Evolutionary conservation across 2,888 invertebrate species (phyloP).

Genomic region (Euproctis similis): DNA sequence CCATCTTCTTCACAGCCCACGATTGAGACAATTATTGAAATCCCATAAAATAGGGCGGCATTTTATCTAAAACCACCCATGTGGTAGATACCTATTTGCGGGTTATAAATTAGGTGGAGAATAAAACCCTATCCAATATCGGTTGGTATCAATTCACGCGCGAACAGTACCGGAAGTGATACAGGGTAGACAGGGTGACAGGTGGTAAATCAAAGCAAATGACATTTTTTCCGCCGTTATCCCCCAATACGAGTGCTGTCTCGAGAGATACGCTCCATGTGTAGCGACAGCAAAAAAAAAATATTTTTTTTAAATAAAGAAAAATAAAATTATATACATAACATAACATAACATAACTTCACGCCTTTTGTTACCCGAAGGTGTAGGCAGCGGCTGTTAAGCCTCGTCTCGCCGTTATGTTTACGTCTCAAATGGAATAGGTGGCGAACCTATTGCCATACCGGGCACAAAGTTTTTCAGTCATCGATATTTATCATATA

Average conservation of each 20-base stretch:
- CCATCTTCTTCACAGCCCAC: too few species aligned
- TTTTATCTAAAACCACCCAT: slow-evolving; percentile 11
- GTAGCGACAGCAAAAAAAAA: slow-evolving; percentile 34
- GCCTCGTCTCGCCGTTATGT: too few species aligned
- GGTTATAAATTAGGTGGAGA: slow-evolving; percentile 19
- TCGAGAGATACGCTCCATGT: slow-evolving; percentile 56
- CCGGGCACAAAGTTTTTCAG: too few species aligned
- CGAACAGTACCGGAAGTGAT: slow-evolving; percentile 23
- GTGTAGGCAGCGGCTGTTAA: too few species aligned
- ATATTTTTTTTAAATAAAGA: too few species aligned
- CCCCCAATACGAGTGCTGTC: slow-evolving; percentile 55
- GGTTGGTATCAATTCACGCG: slow-evolving; percentile 21
- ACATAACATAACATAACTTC: too few species aligned
- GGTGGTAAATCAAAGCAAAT: slow-evolving; percentile 65
- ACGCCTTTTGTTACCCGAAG: too few species aligned
- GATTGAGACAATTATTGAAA: too few species aligned
- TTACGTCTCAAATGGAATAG: too few species aligned
- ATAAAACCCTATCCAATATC: slow-evolving; percentile 27
- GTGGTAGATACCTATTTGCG: slow-evolving; percentile 5
- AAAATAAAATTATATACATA: too few species aligned
- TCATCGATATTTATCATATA: too few species aligned
- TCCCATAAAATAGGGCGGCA: slow-evolving; percentile 3
- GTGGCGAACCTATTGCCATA: too few species aligned
- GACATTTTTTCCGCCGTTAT: slow-evolving; percentile 65
- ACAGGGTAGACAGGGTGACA: slow-evolving; percentile 23